Conservation (phyloP, 1,140 invertebrate species). For the Frieseomelitta varia region DNA sequence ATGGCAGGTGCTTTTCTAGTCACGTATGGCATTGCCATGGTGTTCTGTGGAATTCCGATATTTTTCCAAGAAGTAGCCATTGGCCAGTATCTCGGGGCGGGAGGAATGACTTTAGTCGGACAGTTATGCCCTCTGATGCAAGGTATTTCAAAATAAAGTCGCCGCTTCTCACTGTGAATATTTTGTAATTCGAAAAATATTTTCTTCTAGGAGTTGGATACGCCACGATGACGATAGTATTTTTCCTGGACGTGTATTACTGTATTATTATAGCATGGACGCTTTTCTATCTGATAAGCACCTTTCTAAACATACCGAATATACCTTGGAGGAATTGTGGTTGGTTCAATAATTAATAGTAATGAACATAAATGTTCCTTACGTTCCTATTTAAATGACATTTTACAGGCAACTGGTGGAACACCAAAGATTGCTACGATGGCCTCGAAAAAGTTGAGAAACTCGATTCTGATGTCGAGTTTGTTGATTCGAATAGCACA, state of each 20-base stretch:
- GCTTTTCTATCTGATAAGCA: slow-evolving; percentile 84
- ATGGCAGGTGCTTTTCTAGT: slow-evolving; percentile 84
- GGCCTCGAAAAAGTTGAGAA: slow-evolving; percentile 39
- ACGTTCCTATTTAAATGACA: too few relatives aligned
- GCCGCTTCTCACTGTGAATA: not conserved
- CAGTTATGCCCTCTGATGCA: slow-evolving; percentile 85
- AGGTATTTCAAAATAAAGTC: slow-evolving; percentile 73
- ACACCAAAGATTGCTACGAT: slow-evolving; percentile 81
- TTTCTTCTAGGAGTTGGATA: slow-evolving; percentile 85
- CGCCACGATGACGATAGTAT: slow-evolving; percentile 87
- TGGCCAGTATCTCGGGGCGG: slow-evolving; percentile 85
- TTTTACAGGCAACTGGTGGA: slow-evolving; percentile 84
- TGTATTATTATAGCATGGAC: slow-evolving; percentile 87
- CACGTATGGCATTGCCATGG: slow-evolving; percentile 87
- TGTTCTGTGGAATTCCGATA: slow-evolving; percentile 89
- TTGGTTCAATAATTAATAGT: slow-evolving; percentile 69
- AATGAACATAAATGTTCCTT: not conserved
- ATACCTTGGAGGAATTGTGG: slow-evolving; percentile 85
- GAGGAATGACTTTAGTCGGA: slow-evolving; percentile 85
- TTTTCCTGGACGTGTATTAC: slow-evolving; percentile 86
- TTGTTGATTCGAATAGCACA: not conserved
- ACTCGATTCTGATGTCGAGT: not conserved
- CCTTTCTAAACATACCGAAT: slow-evolving; percentile 80
- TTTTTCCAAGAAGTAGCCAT: slow-evolving; percentile 90
- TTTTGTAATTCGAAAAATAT: not conserved